Base-by-base conservation (phyloP, 2,888 invertebrate genomes). In the Chloromyia formosa region DNA sequence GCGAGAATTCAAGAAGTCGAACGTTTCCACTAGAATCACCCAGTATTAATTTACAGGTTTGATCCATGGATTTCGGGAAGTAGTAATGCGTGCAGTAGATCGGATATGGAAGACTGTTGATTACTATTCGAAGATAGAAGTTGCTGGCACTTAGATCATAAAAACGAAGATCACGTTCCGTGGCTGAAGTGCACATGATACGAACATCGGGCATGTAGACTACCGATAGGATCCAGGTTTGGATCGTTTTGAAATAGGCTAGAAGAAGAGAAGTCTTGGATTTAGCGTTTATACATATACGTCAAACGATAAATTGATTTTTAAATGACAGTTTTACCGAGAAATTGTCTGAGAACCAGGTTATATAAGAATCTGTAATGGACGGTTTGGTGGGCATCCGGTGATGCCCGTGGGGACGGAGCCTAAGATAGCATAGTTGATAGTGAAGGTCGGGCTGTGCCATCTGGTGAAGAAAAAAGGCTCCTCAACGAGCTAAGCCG, bases 11-110 rank as follows among this genome's bases (percentile, higher is more conserved):
- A 74, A 93, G 85, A 61, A 92, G 86, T 74, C 88, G 88, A 23
- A 93, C 88, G 81, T 89, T 90, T 10, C 95, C 95, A 1, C 89
- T 89, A 80, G 88, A 90, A 82, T 95, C 94, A 0, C 94, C 95
- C 77, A 92, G 86, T 40, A 93, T 83, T 77, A 95, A 83, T 76
- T 90, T 88, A 18, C 84, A 84, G 61, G 79, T 77, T 0, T 75
- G 74, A 45, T 79, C 80, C 0, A 80, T 79, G 10, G 77, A 81
- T 49, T 80, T 77, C 75, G 80, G 80, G 45, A 80, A 83, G 53
- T 79, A 79, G 74, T 84, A 85, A n/a, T 81, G 77, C 82, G 84
- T 82, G 62, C 81, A 79, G 73, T 80, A 81, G 7, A 84, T 82
- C 0, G 84, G 82, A 78, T 76, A 82, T 0, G 84, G 84, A 66